Evolutionary conservation across 1,140 invertebrate genomes (phyloP), one percentile per base, ranked within the genome.

Genomic region (Yoshiicerus persimilis): DNA sequence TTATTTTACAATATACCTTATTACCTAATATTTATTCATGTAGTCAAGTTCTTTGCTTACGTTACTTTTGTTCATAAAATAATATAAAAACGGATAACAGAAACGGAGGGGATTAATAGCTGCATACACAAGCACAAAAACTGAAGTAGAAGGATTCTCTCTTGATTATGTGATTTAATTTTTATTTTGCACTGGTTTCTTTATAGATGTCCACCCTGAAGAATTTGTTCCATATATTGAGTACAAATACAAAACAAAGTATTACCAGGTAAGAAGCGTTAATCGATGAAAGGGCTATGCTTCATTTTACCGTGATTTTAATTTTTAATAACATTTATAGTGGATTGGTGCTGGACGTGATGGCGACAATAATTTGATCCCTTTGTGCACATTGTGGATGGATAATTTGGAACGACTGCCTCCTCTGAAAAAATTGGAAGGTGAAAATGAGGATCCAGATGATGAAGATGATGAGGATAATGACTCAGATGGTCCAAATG

Each of bases 311-410:
- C 38, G 20, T 4, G 9, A n/a, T 86, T 38, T 86, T 38, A 36
- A 20, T 38, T 5, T 86, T 16, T 27, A 1, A n/a, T 23, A 27
- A 36, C n/a, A 87, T 30, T 86, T 77, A 34, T 38, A 98, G 90
- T 99, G 98, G 98, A 99, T 98, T 86, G 98, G 97, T 0, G 96
- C 96, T n/a, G 97, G 97, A 0, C 94, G 97, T 36, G 98, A 99
- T 92, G 96, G 96, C 1, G 97, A 99, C 93, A 94, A 95, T 13
- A 94, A 96, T 39, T 92, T 99, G 4, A 92, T 94, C 5, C 93
- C 95, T 8, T 92, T 98, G 25, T 98, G 96, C 91, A 94, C 95
- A 80, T 94, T 95, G 89, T 97, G 97, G 96, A 90, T 96, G 87
- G 93, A 95, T 70, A 94, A 94, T 85, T 93, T 94, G 89, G 94